Percentiles rank a stretch among this genome's conserved stretches.
phyloP scores from a whole-genome alignment of 1,140 invertebrate genomes.

The Stenopsyche tienmushanensis region DNA sequence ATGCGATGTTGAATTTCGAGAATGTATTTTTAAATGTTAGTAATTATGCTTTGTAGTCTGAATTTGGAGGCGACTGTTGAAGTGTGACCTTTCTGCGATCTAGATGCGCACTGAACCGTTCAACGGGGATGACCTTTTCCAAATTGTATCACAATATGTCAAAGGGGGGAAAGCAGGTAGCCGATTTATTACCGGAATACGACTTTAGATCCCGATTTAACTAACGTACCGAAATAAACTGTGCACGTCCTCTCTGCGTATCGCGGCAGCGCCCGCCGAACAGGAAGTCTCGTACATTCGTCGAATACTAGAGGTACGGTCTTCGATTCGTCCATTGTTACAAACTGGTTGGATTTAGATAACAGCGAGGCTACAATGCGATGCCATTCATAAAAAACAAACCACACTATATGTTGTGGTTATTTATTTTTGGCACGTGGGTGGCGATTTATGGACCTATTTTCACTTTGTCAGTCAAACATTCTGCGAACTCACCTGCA shows the following conservation, averaged over 20 bases:
- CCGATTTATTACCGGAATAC: no score
- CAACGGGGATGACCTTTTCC: conserved; percentile 3
- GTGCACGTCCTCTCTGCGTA: no score
- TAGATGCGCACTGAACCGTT: conserved; percentile 18
- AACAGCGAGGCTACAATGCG: conserved; percentile 8
- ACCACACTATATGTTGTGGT: neutral
- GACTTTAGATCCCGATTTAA: no score
- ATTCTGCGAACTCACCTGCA: no score
- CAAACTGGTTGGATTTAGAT: conserved; percentile 18
- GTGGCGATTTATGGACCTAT: neutral
- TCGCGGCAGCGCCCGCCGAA: neutral
- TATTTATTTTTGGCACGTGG: neutral
- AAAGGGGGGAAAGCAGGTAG: conserved; percentile 8
- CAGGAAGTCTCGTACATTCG: neutral
- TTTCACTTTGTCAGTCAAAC: neutral
- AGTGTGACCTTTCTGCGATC: conserved; percentile 13
- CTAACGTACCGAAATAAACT: no score
- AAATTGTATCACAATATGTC: neutral
- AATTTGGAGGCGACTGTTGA: no score
- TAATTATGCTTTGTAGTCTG: no score
- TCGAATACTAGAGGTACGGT: conserved; percentile 13
- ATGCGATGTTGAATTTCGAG: no score
- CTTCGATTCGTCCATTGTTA: conserved; percentile 14
- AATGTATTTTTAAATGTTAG: no score
- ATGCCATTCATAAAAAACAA: neutral